Percentiles rank a stretch among this genome's conserved stretches.
Conservation (phyloP, 2,888 invertebrate species). For the Dolomedes plantarius region DNA sequence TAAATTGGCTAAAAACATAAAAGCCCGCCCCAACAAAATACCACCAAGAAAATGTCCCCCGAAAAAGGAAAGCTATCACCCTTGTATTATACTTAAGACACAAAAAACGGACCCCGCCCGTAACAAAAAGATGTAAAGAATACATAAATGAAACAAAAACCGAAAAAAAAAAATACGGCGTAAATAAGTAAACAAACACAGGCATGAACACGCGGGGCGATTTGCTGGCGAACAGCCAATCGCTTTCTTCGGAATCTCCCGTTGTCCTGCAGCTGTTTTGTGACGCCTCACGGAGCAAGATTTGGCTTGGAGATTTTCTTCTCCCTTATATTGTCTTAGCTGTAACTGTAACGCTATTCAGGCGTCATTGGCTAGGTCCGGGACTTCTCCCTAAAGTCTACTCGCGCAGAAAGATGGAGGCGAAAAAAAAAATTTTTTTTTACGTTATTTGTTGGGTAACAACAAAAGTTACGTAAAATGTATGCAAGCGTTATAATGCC, state of each 20-base stretch:
- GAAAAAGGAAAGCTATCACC: constrained; percentile 36
- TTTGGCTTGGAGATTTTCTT: constrained; percentile 71
- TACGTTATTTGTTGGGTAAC: not conserved
- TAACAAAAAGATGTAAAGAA: constrained; percentile 31
- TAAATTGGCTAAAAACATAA: constrained; percentile 66
- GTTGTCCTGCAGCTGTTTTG: constrained; percentile 68
- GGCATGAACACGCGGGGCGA: constrained; percentile 27
- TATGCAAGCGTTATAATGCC: constrained; percentile 13
- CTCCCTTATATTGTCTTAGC: constrained; percentile 65
- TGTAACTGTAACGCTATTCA: constrained; percentile 47
- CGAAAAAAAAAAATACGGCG: constrained; percentile 10
- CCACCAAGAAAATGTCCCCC: constrained; percentile 35
- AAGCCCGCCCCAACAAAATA: constrained; percentile 35
- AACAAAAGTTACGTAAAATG: constrained; percentile 12
- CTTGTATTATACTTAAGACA: constrained; percentile 55
- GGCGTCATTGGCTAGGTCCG: constrained; percentile 53
- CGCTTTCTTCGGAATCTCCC: constrained; percentile 46
- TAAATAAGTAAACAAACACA: constrained; percentile 47
- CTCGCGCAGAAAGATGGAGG: constrained; percentile 43
- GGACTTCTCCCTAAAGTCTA: constrained; percentile 24
- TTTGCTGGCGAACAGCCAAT: constrained; percentile 68
- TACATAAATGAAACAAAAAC: constrained; percentile 20
- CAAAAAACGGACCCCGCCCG: constrained; percentile 37
- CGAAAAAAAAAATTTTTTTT: not conserved
- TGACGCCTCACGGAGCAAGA: constrained; percentile 64